Conservation (phyloP, 2,797 vertebrate species). For the Hoplostethus mediterraneus region DNA sequence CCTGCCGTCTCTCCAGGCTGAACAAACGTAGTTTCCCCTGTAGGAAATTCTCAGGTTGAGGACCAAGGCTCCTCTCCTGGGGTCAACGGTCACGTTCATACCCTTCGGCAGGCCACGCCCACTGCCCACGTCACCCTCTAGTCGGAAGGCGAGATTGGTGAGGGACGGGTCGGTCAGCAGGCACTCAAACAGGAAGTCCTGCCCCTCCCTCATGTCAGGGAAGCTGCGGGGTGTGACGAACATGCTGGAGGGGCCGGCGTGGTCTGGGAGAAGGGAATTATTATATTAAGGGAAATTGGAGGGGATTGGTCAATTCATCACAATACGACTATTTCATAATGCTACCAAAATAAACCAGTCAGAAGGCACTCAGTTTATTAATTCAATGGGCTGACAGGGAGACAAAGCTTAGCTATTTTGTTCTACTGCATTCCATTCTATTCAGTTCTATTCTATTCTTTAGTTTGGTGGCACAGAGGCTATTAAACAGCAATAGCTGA, state of each 20-base stretch:
- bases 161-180: slow-evolving; percentile 84
- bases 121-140: rapidly evolving
- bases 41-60: slow-evolving; percentile 68
- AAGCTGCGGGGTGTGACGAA: slow-evolving; percentile 27
- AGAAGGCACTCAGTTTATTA: too few species aligned
- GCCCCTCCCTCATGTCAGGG: slow-evolving; percentile 54
- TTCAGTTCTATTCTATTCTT: too few species aligned
- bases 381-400: too few species aligned
- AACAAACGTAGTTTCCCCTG: slow-evolving; percentile 81
- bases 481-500: too few species aligned
- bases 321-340: too few species aligned
- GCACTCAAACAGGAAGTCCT: slow-evolving; percentile 84
- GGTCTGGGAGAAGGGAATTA: slow-evolving; percentile 40
- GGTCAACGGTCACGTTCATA: slow-evolving; percentile 82
- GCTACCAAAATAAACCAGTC: too few species aligned
- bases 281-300: neutral
- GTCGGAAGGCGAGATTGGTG: slow-evolving; percentile 74
- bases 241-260: slow-evolving; percentile 18
- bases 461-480: too few species aligned
- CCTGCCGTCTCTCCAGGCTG: slow-evolving; percentile 56
- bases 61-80: slow-evolving; percentile 82
- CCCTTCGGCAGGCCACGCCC: slow-evolving; percentile 37
- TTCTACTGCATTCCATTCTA: too few species aligned
- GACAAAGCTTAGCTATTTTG: too few species aligned
- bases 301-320: too few species aligned